phyloP scores from a whole-genome alignment of 2,113 vertebrate genomes.

The Cyprinodon variegatus region DNA sequence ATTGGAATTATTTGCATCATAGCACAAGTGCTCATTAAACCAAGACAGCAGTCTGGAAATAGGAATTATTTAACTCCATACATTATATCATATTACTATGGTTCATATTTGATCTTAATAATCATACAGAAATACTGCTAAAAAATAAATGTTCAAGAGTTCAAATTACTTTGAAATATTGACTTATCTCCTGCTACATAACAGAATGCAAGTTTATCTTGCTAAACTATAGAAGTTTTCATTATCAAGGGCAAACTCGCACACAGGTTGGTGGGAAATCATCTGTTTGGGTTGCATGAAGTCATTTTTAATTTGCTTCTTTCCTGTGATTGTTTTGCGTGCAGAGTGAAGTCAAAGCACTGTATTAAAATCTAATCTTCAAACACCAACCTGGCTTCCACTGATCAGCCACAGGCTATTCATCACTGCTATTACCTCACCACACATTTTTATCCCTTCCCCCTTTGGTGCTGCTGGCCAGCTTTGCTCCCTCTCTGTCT shows the following conservation, averaged over 20 bases:
- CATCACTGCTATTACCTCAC: constrained; percentile 83
- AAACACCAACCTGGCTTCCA: constrained; percentile 79
- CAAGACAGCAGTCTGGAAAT: constrained; percentile 13
- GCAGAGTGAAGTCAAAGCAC: constrained; percentile 71
- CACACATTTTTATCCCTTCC: constrained; percentile 69
- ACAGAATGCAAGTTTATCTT: constrained; percentile 44
- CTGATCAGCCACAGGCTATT: constrained; percentile 80
- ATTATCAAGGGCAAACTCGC: constrained; percentile 73
- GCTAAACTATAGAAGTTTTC: constrained; percentile 21
- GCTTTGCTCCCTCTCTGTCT: constrained; percentile 64
- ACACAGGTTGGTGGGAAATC: constrained; percentile 56
- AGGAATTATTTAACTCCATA: constrained; percentile 23
- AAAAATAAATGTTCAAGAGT: constrained; percentile 16
- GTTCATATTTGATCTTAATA: constrained; percentile 13
- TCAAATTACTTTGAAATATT: constrained; percentile 31
- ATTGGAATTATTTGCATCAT: not conserved
- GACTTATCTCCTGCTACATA: constrained; percentile 32
- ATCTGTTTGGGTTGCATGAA: constrained; percentile 67
- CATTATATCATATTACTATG: constrained; percentile 15
- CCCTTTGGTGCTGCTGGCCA: constrained; percentile 60
- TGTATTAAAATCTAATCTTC: constrained; percentile 85
- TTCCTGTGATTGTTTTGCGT: constrained; percentile 74
- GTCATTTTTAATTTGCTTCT: constrained; percentile 78
- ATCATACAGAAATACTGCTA: constrained; percentile 25
- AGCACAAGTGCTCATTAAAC: constrained; percentile 18